Conservation (phyloP, 2,113 vertebrate species). For the Alosa alosa region DNA sequence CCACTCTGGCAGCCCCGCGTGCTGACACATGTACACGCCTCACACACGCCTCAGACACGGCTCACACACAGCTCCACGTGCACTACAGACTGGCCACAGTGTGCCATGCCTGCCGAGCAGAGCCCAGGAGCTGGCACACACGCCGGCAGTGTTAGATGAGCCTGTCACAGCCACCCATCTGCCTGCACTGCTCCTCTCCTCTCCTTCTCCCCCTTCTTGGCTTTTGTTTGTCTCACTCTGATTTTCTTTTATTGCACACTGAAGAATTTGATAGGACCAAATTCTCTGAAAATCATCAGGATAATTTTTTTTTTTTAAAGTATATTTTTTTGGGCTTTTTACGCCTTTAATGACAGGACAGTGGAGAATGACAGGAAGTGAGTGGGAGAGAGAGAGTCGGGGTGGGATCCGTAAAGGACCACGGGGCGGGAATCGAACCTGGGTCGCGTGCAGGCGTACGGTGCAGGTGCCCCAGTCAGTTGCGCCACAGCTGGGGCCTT, state of each 20-base stretch:
- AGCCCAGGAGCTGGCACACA: slow-evolving; percentile 54
- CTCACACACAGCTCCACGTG: neutral
- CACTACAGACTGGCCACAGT: neutral
- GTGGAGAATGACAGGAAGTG: no score
- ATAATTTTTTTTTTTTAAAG: no score
- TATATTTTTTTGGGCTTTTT: no score
- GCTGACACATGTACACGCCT: neutral
- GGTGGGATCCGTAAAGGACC: no score
- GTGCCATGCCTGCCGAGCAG: slow-evolving; percentile 19
- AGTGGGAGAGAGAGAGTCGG: no score
- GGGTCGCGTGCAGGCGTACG: no score
- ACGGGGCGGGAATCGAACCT: no score
- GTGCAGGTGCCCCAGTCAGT: no score
- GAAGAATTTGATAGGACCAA: neutral
- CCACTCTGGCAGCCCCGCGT: neutral
- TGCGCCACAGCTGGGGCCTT: no score
- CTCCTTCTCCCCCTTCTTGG: neutral
- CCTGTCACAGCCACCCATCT: slow-evolving; percentile 32
- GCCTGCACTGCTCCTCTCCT: neutral
- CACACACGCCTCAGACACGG: neutral
- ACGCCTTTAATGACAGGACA: no score
- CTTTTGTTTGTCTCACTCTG: no score
- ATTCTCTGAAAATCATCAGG: neutral
- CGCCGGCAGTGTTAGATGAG: slow-evolving; percentile 49
- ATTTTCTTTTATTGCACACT: neutral